Conservation (phyloP, 2,113 vertebrate genomes). For the Montifringilla adamsi region DNA sequence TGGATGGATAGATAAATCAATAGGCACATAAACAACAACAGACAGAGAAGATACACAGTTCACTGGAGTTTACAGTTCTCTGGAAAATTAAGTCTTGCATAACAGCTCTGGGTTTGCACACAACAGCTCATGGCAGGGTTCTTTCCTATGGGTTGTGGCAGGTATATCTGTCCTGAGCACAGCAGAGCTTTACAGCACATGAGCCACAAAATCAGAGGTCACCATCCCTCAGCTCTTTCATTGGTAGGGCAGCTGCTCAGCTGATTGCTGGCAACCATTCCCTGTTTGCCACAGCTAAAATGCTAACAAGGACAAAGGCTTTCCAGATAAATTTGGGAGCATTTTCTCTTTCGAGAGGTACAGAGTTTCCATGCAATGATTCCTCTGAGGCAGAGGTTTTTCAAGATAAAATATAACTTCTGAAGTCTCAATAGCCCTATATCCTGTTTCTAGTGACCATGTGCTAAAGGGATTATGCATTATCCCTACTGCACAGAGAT, state of each 20-base stretch:
- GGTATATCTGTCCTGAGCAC: not conserved
- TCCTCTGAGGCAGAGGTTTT: not conserved
- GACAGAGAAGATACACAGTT: conserved; percentile 3
- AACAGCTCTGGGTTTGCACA: not conserved
- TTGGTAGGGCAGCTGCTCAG: not conserved
- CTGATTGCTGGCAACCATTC: not conserved
- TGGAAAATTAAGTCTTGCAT: not conserved
- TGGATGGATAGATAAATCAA: not conserved
- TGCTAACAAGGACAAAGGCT: not conserved
- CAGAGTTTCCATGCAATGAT: not conserved
- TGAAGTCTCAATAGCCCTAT: not conserved
- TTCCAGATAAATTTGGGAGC: not conserved
- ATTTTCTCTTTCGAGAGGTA: not conserved
- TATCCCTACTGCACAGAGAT: not conserved
- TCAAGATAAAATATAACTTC: not conserved
- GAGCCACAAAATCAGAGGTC: not conserved
- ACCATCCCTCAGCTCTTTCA: not conserved
- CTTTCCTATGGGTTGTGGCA: not conserved
- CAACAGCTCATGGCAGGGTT: not conserved
- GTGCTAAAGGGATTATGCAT: not conserved
- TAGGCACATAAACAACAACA: conserved; percentile 13
- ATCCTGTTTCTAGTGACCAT: not conserved
- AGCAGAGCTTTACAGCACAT: not conserved
- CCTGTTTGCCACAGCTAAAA: not conserved
- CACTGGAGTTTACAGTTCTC: conserved; percentile 29